Evolutionary conservation across 2,888 invertebrate species (phyloP).

Genomic region (Phymatocera aterrima): DNA sequence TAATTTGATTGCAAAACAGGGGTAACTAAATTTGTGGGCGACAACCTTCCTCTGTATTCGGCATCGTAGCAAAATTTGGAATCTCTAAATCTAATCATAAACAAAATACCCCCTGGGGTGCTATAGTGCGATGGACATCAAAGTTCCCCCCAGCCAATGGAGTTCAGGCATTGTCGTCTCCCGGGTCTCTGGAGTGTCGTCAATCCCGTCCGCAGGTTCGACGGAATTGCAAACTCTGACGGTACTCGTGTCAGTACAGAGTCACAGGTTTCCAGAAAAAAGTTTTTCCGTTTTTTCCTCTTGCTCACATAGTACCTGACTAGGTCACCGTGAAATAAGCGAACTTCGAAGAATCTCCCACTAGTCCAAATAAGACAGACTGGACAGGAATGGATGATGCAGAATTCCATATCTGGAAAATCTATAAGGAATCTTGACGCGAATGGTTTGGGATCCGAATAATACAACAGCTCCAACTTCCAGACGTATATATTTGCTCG

Average conservation of each 20-base stretch:
- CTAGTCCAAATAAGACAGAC: not conserved
- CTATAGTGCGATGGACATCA: slow-evolving; percentile 14
- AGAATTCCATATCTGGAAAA: not conserved
- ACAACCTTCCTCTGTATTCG: not conserved
- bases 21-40: not conserved
- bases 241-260: slow-evolving; percentile 8
- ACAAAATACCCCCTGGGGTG: slow-evolving; percentile 45
- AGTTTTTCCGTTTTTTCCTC: not conserved
- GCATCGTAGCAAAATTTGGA: not conserved
- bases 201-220: slow-evolving; percentile 2
- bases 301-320: too few species aligned
- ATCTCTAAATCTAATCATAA: slow-evolving; percentile 42
- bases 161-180: slow-evolving; percentile 25
- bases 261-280: not conserved
- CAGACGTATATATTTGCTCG: not conserved
- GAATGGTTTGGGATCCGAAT: not conserved
- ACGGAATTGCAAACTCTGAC: slow-evolving; percentile 19
- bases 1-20: not conserved
- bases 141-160: slow-evolving; percentile 43
- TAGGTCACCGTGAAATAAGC: not conserved
- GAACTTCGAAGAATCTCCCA: not conserved
- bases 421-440: not conserved
- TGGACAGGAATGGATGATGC: not conserved
- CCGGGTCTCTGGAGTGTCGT: slow-evolving; percentile 31
- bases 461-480: too few species aligned